A percentile compares a stretch with the other conserved stretches of the same genome.
Conservation (phyloP, 1,140 invertebrate genomes). For the Aphaenogaster rudis region DNA sequence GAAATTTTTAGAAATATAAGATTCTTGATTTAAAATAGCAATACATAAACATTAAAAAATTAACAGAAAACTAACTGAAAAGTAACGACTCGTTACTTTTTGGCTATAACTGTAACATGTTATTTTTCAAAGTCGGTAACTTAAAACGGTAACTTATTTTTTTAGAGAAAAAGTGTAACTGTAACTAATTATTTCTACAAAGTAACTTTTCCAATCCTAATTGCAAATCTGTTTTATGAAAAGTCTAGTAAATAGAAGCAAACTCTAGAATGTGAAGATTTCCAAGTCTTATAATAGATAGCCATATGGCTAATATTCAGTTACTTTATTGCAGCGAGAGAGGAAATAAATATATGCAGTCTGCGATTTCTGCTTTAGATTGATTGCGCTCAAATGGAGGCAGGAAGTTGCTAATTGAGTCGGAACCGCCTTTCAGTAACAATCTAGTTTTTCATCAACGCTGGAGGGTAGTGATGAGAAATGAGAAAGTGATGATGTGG, state of each 20-base stretch:
- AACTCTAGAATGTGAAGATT: background rate
- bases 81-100: too few relatives aligned
- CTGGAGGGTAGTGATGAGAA: conserved; percentile 19
- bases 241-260: background rate
- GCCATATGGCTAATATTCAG: conserved; percentile 2
- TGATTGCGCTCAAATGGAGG: conserved; percentile 37
- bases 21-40: too few relatives aligned
- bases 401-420: conserved; percentile 53
- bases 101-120: too few relatives aligned
- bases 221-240: conserved; percentile 17
- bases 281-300: conserved; percentile 7
- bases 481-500: conserved; percentile 40
- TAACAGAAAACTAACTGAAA: too few relatives aligned
- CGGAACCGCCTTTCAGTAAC: conserved; percentile 30
- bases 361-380: conserved; percentile 26
- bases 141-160: too few relatives aligned
- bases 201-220: too few relatives aligned
- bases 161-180: too few relatives aligned
- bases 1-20: too few relatives aligned
- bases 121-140: too few relatives aligned
- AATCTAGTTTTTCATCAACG: conserved; percentile 32
- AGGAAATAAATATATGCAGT: conserved; percentile 37
- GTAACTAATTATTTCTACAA: too few relatives aligned
- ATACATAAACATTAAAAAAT: too few relatives aligned
- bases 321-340: conserved; percentile 31